Conservation (phyloP, 2,797 vertebrate species). For the Coranthus polyacanthus region DNA sequence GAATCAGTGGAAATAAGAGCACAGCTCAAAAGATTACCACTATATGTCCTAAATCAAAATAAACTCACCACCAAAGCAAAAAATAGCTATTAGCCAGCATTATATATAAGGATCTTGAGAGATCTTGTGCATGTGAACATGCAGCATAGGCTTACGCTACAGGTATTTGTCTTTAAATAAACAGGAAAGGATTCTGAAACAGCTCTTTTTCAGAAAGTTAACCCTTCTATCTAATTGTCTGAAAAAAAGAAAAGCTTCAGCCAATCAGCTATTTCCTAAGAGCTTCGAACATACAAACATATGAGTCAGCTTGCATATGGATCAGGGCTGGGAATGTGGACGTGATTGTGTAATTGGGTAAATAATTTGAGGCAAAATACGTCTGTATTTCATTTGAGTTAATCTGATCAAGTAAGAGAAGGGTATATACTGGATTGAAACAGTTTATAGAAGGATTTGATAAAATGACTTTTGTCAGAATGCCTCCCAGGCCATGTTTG, state of each 20-base stretch:
- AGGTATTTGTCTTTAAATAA: neutral
- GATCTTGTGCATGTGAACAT: neutral
- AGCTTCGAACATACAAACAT: neutral
- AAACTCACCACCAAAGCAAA: neutral
- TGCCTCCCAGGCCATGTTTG: neutral
- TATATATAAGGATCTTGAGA: neutral
- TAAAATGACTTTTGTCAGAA: neutral
- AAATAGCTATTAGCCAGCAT: neutral
- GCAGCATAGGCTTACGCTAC: neutral
- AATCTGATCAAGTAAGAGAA: constrained; percentile 5
- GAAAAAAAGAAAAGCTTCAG: neutral
- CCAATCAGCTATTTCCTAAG: neutral
- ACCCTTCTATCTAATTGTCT: neutral
- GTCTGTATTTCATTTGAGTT: no score
- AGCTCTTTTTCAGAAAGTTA: no score
- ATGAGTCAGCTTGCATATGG: neutral
- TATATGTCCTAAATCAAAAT: neutral
- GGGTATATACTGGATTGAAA: no score
- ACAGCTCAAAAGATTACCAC: neutral
- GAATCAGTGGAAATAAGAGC: neutral
- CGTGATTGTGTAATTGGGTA: constrained; percentile 53
- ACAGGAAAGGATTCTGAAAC: neutral
- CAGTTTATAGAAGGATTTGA: neutral
- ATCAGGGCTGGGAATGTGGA: constrained; percentile 1
- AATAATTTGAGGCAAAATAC: constrained; percentile 45